phyloP scores from a whole-genome alignment of 2,797 vertebrate genomes.

The Gambusia yucatana region DNA sequence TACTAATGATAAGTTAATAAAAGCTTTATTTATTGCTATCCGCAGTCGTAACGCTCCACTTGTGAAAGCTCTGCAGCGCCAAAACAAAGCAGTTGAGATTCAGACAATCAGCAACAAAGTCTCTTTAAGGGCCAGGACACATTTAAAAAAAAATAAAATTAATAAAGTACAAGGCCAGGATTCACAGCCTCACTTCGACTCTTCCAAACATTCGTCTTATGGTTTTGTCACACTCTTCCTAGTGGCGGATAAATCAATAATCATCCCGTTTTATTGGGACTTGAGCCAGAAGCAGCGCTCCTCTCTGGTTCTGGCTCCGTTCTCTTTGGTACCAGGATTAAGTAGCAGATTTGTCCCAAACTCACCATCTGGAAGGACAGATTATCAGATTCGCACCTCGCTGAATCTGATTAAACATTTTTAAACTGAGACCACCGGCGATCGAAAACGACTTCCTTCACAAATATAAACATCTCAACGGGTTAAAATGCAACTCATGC shows the following conservation, averaged over 20 bases:
- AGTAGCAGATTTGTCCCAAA: constrained; percentile 21
- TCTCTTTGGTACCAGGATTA: constrained; percentile 20
- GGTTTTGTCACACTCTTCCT: neutral
- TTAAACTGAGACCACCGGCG: neutral
- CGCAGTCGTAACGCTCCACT: neutral
- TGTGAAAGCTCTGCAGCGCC: neutral
- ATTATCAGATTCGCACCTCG: constrained; percentile 37
- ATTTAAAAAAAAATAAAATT: neutral
- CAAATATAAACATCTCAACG: neutral
- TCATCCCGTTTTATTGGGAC: neutral
- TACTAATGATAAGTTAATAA: no score
- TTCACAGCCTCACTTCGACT: no score
- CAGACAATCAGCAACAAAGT: neutral
- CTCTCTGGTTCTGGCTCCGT: neutral
- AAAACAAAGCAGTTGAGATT: neutral
- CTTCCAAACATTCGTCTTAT: no score
- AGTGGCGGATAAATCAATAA: no score
- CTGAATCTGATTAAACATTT: constrained; percentile 16
- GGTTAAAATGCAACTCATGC: neutral
- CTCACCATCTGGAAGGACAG: constrained; percentile 40
- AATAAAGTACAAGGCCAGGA: neutral
- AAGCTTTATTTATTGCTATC: neutral
- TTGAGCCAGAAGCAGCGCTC: constrained; percentile 1
- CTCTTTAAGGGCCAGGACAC: neutral
- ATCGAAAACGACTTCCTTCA: neutral